These are phyloP conservation scores for Oreortyx pictus DNA, from an alignment of 2,797 vertebrate species.

Conservation along the genomic window DNA sequence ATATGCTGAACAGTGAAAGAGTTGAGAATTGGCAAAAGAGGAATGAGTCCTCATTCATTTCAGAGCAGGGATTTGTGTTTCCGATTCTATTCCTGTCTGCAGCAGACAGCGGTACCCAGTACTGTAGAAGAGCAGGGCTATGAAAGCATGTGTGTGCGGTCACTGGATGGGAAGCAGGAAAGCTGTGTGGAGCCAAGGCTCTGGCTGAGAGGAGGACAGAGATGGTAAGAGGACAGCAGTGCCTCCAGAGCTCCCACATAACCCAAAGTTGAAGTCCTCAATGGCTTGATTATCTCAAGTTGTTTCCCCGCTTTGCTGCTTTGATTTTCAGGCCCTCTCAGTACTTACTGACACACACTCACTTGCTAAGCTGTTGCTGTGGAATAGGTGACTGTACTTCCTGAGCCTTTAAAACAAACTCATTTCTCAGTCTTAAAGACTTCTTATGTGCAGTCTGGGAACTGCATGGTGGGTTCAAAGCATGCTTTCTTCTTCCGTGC, in stretches of 20 bases:
- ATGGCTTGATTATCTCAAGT: neutral
- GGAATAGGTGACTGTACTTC: neutral
- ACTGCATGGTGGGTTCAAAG: neutral
- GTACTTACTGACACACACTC: neutral
- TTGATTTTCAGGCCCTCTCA: neutral
- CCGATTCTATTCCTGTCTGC: neutral
- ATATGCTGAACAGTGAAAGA: neutral
- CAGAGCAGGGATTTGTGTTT: neutral
- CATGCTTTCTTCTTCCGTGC: rapidly evolving
- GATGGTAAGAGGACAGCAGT: neutral
- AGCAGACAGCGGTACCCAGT: rapidly evolving
- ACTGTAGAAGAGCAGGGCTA: neutral
- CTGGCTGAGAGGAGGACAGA: neutral
- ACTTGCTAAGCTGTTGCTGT: neutral
- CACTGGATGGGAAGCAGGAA: neutral
- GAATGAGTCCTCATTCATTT: neutral
- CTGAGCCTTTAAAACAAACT: neutral
- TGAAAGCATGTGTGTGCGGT: rapidly evolving
- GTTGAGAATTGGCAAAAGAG: neutral
- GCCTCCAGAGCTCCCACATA: neutral
- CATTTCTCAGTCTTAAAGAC: too few relatives aligned
- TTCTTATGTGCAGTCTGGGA: neutral
- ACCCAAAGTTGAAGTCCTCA: neutral
- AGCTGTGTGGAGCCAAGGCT: neutral
- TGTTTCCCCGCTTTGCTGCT: neutral